Percentiles rank a stretch among this genome's conserved stretches.
Conservation (phyloP, 2,888 invertebrate species). For the Mythimna vitellina region DNA sequence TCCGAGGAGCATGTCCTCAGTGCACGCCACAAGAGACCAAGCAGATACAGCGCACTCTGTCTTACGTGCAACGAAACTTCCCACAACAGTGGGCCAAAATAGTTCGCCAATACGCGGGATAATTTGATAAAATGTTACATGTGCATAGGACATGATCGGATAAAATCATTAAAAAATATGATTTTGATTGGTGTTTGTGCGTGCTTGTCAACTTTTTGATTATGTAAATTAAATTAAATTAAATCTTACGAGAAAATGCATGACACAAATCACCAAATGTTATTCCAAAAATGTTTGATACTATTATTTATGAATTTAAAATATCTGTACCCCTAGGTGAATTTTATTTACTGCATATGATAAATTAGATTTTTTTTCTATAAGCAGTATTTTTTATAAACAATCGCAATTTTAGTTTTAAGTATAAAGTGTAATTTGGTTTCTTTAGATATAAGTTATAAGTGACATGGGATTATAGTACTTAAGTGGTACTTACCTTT, state of each 20-base stretch:
- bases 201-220: conserved; percentile 14
- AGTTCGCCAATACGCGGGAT: conserved; percentile 92
- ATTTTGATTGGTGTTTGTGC: conserved; percentile 48
- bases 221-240: conserved; percentile 7
- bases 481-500: conserved; percentile 28
- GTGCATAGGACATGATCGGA: conserved; percentile 44
- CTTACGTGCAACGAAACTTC: conserved; percentile 93
- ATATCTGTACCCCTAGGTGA: not conserved
- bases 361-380: not conserved
- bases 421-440: conserved; percentile 4
- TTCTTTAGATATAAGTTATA: conserved; percentile 14
- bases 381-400: not conserved
- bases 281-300: conserved; percentile 42
- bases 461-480: conserved; percentile 19
- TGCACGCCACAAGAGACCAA: conserved; percentile 92
- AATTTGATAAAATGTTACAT: conserved; percentile 45
- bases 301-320: conserved; percentile 33
- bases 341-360: conserved; percentile 2
- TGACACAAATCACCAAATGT: conserved; percentile 43
- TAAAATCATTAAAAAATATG: conserved; percentile 38
- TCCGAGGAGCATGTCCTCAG: conserved; percentile 94
- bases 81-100: conserved; percentile 95
- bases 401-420: conserved; percentile 23
- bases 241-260: conserved; percentile 11
- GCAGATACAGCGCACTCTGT: conserved; percentile 94